Evolutionary conservation across 2,888 invertebrate genomes (phyloP).

Genomic region (Sphinx pinastri): DNA sequence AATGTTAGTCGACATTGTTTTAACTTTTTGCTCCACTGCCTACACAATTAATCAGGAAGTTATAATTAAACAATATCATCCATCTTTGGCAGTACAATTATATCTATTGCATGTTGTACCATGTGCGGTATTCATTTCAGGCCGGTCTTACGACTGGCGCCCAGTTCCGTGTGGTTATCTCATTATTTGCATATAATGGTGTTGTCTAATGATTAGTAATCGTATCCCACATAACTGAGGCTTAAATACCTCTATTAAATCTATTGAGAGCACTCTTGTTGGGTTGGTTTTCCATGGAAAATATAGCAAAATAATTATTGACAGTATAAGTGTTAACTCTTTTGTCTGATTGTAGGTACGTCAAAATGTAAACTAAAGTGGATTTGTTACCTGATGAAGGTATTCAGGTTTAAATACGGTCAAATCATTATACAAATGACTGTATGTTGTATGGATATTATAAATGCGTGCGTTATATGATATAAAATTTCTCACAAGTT

Average conservation of each 20-base stretch:
- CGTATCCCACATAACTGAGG: slow-evolving; percentile 33
- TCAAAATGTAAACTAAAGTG: too few relatives aligned
- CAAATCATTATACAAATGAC: too few relatives aligned
- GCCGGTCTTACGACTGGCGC: slow-evolving; percentile 52
- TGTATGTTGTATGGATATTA: not conserved
- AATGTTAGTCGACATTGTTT: slow-evolving; percentile 6
- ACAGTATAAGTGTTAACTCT: too few relatives aligned
- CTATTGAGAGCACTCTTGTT: not conserved
- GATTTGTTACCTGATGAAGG: too few relatives aligned
- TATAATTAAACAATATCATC: slow-evolving; percentile 48
- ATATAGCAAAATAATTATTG: not conserved
- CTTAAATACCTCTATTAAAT: slow-evolving; percentile 16
- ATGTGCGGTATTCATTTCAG: slow-evolving; percentile 51
- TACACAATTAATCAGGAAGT: slow-evolving; percentile 52
- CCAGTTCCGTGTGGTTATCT: slow-evolving; percentile 55
- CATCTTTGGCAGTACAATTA: slow-evolving; percentile 61
- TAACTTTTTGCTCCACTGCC: slow-evolving; percentile 31
- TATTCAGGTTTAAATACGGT: too few relatives aligned
- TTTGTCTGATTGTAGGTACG: too few relatives aligned
- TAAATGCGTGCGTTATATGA: not conserved
- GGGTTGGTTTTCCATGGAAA: slow-evolving; percentile 1
- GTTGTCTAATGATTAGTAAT: slow-evolving; percentile 32
- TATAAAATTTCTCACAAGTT: not conserved
- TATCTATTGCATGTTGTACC: slow-evolving; percentile 52
- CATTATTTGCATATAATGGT: slow-evolving; percentile 64